Percentiles rank a stretch among this genome's conserved stretches.
Conservation (phyloP, 2,113 vertebrate species). For the Elachura formosa region DNA sequence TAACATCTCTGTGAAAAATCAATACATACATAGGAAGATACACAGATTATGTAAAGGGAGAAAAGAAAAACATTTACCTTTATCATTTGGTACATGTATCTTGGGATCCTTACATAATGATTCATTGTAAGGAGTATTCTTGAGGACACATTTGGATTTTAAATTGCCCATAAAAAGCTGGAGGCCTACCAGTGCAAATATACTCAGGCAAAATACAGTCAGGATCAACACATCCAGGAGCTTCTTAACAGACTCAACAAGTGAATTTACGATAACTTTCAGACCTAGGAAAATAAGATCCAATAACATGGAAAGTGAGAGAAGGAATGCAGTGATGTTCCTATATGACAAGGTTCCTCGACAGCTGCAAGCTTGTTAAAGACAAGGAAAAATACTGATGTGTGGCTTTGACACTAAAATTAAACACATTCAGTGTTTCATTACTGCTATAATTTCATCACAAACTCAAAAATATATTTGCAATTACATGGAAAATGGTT, state of each 20-base stretch:
- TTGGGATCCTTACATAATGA: slow-evolving; percentile 14
- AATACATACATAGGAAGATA: background rate
- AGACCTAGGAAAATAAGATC: slow-evolving; percentile 72
- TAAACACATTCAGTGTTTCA: background rate
- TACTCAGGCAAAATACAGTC: slow-evolving; percentile 90
- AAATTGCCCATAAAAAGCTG: slow-evolving; percentile 97
- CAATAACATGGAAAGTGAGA: background rate
- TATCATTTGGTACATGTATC: background rate
- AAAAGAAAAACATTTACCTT: background rate
- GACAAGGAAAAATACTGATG: background rate
- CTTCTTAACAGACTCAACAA: slow-evolving; percentile 92
- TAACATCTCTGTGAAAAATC: background rate
- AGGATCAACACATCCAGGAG: slow-evolving; percentile 91
- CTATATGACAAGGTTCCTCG: accelerated
- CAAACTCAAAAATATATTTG: background rate
- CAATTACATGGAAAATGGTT: background rate
- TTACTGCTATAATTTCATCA: background rate
- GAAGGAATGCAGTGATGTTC: background rate
- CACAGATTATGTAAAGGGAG: background rate
- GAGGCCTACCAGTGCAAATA: slow-evolving; percentile 92
- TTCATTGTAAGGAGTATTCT: background rate
- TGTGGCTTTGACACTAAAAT: background rate
- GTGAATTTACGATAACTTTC: slow-evolving; percentile 91
- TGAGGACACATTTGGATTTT: slow-evolving; percentile 81
- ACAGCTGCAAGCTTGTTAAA: background rate